Evolutionary conservation across 1,140 invertebrate species (phyloP).

Genomic region (Brachionus koreanus): DNA sequence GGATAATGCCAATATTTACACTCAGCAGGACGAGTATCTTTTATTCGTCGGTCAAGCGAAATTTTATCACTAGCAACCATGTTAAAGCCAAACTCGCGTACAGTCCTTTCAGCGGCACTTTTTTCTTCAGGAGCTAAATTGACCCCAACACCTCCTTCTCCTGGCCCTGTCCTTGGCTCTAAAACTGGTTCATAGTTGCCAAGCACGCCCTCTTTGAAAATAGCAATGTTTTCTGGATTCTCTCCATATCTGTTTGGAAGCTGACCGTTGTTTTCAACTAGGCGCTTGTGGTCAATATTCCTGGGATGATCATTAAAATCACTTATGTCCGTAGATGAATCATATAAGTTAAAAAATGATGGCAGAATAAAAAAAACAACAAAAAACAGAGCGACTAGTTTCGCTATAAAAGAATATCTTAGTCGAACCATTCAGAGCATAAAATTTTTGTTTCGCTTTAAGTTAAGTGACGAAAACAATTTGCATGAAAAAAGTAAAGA

Average conservation of each 20-base stretch:
- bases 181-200: constrained; percentile 63
- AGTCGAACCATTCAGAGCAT: constrained; percentile 24
- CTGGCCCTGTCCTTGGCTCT: constrained; percentile 68
- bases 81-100: constrained; percentile 88
- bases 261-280: neutral
- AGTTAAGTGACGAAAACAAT: neutral
- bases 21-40: constrained; percentile 79
- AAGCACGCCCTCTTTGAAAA: constrained; percentile 54
- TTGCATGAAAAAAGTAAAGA: neutral
- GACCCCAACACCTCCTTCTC: constrained; percentile 67
- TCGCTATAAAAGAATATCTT: constrained; percentile 23
- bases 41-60: constrained; percentile 71
- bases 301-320: constrained; percentile 18
- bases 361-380: constrained; percentile 25
- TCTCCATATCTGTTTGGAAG: constrained; percentile 7
- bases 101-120: constrained; percentile 49
- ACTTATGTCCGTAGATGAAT: neutral
- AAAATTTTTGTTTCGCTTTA: neutral
- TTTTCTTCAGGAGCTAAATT: constrained; percentile 49
- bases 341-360: constrained; percentile 23
- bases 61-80: constrained; percentile 94
- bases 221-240: constrained; percentile 46
- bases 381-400: constrained; percentile 5
- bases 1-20: constrained; percentile 97
- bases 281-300: neutral